Evolutionary conservation across 2,113 vertebrate species (phyloP).

Genomic region (Eulemur macaco): DNA sequence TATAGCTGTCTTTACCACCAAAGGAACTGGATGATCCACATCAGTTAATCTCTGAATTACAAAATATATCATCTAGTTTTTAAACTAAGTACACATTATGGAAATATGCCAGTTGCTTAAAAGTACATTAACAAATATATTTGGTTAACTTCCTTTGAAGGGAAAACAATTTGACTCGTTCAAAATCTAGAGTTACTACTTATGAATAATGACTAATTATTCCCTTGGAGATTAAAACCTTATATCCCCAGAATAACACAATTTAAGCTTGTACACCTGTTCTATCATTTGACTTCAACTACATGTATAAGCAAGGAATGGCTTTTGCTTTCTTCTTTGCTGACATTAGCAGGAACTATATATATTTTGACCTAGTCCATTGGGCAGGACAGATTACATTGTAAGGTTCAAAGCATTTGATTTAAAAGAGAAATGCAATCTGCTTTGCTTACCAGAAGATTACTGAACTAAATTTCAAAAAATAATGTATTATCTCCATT

Average conservation of each 20-base stretch:
- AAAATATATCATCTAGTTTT: neutral
- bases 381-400: constrained; percentile 8
- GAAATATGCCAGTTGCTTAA: neutral
- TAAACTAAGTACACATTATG: neutral
- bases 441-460: neutral
- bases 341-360: constrained; percentile 17
- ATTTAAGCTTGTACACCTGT: neutral
- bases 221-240: neutral
- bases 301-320: neutral
- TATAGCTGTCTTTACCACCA: neutral
- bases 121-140: neutral
- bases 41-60: neutral
- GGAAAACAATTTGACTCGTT: neutral
- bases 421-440: neutral
- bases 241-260: neutral
- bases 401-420: neutral
- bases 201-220: neutral
- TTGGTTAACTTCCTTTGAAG: neutral
- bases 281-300: constrained; percentile 13
- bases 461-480: neutral
- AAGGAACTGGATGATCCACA: neutral
- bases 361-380: constrained; percentile 41
- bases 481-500: neutral
- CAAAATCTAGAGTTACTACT: neutral
- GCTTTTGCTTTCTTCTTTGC: neutral